phyloP scores from a whole-genome alignment of 2,888 invertebrate genomes.

The Gisinianus flammeolus region DNA sequence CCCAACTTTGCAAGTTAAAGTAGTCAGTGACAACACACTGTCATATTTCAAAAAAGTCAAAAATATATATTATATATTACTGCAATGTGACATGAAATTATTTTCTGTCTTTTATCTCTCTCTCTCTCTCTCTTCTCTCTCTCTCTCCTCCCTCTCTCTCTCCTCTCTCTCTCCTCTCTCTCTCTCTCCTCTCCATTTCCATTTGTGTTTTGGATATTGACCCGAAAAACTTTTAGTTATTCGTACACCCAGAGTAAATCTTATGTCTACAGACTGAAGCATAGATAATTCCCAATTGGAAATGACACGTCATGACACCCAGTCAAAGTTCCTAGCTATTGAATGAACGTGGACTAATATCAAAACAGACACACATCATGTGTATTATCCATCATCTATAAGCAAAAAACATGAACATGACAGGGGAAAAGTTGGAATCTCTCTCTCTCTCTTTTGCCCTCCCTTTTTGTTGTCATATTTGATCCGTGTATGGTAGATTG shows the following conservation, averaged over 20 bases:
- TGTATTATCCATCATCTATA: neutral
- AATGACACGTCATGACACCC: constrained; percentile 7
- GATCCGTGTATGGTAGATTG: neutral
- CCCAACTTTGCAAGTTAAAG: no score
- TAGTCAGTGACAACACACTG: constrained; percentile 19
- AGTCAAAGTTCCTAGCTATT: neutral
- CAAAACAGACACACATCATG: neutral
- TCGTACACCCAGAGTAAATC: neutral
- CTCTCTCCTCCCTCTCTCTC: neutral
- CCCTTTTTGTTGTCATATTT: neutral
- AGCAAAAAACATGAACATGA: neutral
- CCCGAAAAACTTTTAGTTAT: neutral
- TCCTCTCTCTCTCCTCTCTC: neutral
- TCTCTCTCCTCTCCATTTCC: neutral
- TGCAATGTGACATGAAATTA: no score
- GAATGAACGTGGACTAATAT: neutral
- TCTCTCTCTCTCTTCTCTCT: neutral
- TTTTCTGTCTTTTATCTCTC: neutral
- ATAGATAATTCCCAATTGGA: neutral
- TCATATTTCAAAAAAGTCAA: constrained; percentile 17
- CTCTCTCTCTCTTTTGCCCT: neutral
- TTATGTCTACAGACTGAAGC: neutral
- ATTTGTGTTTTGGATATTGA: neutral
- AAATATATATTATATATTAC: neutral
- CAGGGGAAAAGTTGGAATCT: neutral